Conservation (phyloP, 2,797 vertebrate genomes). For the Astyanax mexicanus region DNA sequence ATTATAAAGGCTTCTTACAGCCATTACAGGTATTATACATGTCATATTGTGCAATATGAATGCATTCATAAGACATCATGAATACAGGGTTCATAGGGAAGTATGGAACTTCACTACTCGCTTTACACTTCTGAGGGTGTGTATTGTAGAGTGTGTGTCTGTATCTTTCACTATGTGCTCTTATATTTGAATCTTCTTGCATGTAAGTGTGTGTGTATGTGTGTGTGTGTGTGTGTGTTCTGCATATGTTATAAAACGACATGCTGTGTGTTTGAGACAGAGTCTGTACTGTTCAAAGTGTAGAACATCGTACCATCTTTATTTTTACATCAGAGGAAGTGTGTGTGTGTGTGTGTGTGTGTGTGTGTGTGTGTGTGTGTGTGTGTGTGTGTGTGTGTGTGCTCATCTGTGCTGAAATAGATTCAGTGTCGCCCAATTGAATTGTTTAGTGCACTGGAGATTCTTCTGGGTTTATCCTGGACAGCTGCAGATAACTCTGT, state of each 20-base stretch:
- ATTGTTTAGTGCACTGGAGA: constrained; percentile 27
- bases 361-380: no score
- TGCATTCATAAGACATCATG: no score
- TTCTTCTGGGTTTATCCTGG: no score
- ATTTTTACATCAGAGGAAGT: constrained; percentile 7
- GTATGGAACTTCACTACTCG: constrained; percentile 24
- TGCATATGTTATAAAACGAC: constrained; percentile 3
- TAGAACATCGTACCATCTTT: not conserved
- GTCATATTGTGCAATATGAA: no score
- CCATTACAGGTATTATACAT: no score
- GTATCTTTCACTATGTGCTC: not conserved
- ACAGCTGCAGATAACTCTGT: no score
- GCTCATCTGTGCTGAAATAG: not conserved
- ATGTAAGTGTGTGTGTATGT: not conserved
- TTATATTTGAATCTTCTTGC: not conserved
- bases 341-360: no score
- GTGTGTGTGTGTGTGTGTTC: not conserved
- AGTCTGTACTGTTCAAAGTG: not conserved
- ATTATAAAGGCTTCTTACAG: no score
- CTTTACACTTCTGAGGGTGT: constrained; percentile 19
- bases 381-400: no score
- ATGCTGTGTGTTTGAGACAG: not conserved
- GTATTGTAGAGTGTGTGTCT: not conserved
- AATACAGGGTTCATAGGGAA: no score
- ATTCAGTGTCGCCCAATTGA: not conserved